Conservation (phyloP, 2,888 invertebrate genomes). For the Athetis lepigone region DNA sequence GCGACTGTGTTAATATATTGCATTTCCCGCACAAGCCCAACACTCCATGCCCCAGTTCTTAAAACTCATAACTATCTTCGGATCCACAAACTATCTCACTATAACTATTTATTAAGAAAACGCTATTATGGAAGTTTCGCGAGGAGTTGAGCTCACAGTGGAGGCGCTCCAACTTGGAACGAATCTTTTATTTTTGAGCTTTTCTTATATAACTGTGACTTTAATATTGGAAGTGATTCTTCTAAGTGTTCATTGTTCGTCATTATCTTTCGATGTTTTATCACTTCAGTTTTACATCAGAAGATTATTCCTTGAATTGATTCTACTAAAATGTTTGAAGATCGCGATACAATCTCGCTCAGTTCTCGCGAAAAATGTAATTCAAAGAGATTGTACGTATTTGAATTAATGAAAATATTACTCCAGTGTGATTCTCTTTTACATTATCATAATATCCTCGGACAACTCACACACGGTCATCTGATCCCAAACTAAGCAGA, state of each 20-base stretch:
- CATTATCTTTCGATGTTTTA: background rate
- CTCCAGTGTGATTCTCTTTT: background rate
- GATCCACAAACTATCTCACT: constrained; percentile 44
- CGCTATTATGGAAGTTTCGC: constrained; percentile 50
- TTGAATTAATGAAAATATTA: background rate
- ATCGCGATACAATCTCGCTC: background rate
- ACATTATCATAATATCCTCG: background rate
- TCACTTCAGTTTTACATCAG: background rate
- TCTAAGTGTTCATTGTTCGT: background rate
- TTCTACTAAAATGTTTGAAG: background rate
- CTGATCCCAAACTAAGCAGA: too few relatives aligned
- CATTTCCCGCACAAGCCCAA: constrained; percentile 15
- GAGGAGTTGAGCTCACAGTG: constrained; percentile 28
- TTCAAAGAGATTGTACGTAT: too few relatives aligned
- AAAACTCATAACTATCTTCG: constrained; percentile 35
- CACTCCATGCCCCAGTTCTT: constrained; percentile 9
- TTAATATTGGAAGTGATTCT: constrained; percentile 16
- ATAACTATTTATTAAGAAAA: constrained; percentile 67
- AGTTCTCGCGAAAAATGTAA: background rate
- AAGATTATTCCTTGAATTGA: background rate
- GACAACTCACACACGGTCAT: too few relatives aligned
- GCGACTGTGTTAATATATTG: background rate
- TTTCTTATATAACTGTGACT: constrained; percentile 15
- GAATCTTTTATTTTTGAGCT: constrained; percentile 45
- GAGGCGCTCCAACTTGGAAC: constrained; percentile 22